phyloP scores from a whole-genome alignment of 2,888 invertebrate genomes.

The Drosophila algonquin region DNA sequence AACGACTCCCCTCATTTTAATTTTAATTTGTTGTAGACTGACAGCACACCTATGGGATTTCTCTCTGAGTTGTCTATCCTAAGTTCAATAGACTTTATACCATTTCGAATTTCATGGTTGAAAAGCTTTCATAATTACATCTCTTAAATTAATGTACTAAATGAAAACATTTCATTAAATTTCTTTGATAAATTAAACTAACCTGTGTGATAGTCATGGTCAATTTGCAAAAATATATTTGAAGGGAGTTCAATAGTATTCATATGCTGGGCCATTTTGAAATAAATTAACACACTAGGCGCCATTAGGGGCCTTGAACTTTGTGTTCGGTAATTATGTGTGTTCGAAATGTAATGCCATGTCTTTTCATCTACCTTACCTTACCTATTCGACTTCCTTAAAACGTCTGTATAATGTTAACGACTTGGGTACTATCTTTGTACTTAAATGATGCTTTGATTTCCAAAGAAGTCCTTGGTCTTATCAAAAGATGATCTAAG shows the following conservation, averaged over 20 bases:
- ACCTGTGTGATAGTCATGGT: constrained; percentile 37
- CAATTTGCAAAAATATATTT: constrained; percentile 35
- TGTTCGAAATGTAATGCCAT: too few relatives aligned
- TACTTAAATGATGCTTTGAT: too few relatives aligned
- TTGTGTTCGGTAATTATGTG: too few relatives aligned
- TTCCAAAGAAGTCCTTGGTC: too few relatives aligned
- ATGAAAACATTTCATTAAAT: constrained; percentile 17
- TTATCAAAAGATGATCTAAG: too few relatives aligned
- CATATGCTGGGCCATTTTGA: background rate
- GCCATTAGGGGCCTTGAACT: too few relatives aligned
- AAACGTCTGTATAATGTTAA: too few relatives aligned
- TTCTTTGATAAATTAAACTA: constrained; percentile 19
- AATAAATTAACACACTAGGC: too few relatives aligned
- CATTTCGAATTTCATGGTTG: constrained; percentile 32
- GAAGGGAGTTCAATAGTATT: background rate
- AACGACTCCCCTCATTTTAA: constrained; percentile 11
- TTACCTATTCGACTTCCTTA: too few relatives aligned
- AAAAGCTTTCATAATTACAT: constrained; percentile 35
- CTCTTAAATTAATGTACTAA: constrained; percentile 21
- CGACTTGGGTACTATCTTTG: too few relatives aligned
- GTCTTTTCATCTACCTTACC: too few relatives aligned
- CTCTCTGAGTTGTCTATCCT: background rate
- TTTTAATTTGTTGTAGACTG: background rate
- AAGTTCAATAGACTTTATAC: constrained; percentile 12
- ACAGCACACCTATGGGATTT: constrained; percentile 1